Evolutionary conservation across 2,113 vertebrate genomes (phyloP), one percentile per base, ranked within the genome.

Genomic region (Morone chrysops): DNA sequence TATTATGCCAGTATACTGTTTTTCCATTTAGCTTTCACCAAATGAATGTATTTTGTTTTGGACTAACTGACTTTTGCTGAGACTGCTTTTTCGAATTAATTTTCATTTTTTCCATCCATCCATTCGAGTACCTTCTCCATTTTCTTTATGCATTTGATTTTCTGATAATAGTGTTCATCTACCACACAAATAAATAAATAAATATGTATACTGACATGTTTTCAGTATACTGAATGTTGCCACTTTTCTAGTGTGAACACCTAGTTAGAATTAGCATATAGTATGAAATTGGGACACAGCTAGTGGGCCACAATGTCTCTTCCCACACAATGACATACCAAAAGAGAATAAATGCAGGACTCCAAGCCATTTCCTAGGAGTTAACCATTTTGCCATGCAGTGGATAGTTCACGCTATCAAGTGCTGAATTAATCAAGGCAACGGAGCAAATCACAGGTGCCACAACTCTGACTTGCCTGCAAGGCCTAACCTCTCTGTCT

Each of bases 391-490:
- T 75, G 80, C 71, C 56, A 73, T 80, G 62, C 71, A 67, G 59
- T 16, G 31, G n/a, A 59, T 45, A 40, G 36, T 67, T 80, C 43
- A 38, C 48, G 16, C 56, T 45, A 69, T 85, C 47, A 77, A 57
- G 57, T 1, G 2, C 61, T 81, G 80, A 87, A 91, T 88, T 88
- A 84, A 81, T 85, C 67, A 53, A 75, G 48, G 59, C 68, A 81
- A 61, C 25, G 5, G 78, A 62, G 70, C 38, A 65, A 71, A 80
- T 80, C 67, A 31, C 57, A 83, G 76, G 71, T 62, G 62, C 41
- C 69, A 41, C 62, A 40, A 60, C 60, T 88, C 60, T 67, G 66
- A 69, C 73, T 83, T 25, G 41, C 59, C 81, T 59, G 31, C 25
- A 75, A 81, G 84, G 57, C 53, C 53, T 66, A 43, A 74, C 48